Percentiles rank a stretch among this genome's conserved stretches.
phyloP scores from a whole-genome alignment of 2,113 vertebrate species.

The Zootoca vivipara region DNA sequence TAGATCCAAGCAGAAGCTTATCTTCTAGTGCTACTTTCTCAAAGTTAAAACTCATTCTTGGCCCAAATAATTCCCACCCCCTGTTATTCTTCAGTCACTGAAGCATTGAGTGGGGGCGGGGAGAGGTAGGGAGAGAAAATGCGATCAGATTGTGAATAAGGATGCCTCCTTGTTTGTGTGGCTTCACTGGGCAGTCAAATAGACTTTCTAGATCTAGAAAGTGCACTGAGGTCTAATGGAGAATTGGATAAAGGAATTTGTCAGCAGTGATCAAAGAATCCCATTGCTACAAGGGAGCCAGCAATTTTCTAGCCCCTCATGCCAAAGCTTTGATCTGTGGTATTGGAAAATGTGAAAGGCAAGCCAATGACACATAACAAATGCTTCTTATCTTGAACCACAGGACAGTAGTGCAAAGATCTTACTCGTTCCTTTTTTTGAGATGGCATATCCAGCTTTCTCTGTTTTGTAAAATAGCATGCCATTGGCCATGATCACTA shows the following conservation, averaged over 20 bases:
- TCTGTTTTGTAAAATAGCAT: constrained; percentile 18
- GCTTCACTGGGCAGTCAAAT: constrained; percentile 7
- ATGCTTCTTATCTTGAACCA: constrained; percentile 50
- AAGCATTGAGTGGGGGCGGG: background rate
- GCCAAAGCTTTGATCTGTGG: constrained; percentile 68
- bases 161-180: background rate
- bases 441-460: constrained; percentile 14
- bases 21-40: background rate
- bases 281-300: constrained; percentile 35
- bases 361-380: constrained; percentile 63
- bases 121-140: constrained; percentile 29
- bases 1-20: background rate
- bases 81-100: background rate
- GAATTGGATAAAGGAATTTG: constrained; percentile 47
- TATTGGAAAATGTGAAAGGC: constrained; percentile 58
- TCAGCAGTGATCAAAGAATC: constrained; percentile 58
- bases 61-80: background rate
- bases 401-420: constrained; percentile 43
- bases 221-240: constrained; percentile 37
- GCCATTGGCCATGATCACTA: constrained; percentile 16
- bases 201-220: constrained; percentile 44
- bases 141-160: constrained; percentile 33
- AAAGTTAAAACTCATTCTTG: background rate
- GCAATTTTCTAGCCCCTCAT: constrained; percentile 48
- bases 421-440: constrained; percentile 36